Evolutionary conservation across 1,140 invertebrate genomes (phyloP), one percentile per base, ranked within the genome.

Genomic region (Eubasilissa regina): DNA sequence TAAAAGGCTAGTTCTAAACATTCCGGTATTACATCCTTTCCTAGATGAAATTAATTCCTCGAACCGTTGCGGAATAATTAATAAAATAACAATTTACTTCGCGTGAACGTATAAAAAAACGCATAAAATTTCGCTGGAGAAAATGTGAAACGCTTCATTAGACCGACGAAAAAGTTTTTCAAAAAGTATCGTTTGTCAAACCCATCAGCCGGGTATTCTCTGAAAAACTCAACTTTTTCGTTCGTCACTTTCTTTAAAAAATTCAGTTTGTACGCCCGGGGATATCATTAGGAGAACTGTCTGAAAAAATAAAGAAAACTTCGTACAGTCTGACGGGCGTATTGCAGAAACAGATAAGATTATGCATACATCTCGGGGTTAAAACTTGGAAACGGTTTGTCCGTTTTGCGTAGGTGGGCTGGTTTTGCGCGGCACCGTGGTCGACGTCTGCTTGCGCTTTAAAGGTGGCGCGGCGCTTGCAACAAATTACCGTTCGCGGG

Each of bases 71-170:
- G 6, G 25, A 35, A 35, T 35, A 35, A 35, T 56, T 56, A 56
- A 8, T 15, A 56, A 56, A 56, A 56, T 15, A n/a, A n/a, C n/a
- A 55, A 55, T 55, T 55, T 8, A 44, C 43, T 66, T 70, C 47
- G 8, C 45, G 7, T 48, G 13, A 13, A 70, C 21, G 13, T 51
- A n/a, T 9, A 25, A 13, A 70, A 70, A 70, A 70, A 70, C 15
- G 13, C 19, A 15, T 7, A n/a, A 62, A 25, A 25, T 35, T 21
- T 62, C 58, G 58, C 4, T 21, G 53, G 53, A 51, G 17, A 53
- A 70, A 70, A 70, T 70, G 15, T 70, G 44, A 70, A 70, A 51
- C 17, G 66, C 66, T 70, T 70, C 66, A 70, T 70, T 70, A 70
- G 47, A 21, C 45, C 66, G 58, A 17, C 12, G 47, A n/a, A 15